Evolutionary conservation across 2,888 invertebrate species (phyloP), one percentile per base, ranked within the genome.

Genomic region (Schizotus pectinicornis): DNA sequence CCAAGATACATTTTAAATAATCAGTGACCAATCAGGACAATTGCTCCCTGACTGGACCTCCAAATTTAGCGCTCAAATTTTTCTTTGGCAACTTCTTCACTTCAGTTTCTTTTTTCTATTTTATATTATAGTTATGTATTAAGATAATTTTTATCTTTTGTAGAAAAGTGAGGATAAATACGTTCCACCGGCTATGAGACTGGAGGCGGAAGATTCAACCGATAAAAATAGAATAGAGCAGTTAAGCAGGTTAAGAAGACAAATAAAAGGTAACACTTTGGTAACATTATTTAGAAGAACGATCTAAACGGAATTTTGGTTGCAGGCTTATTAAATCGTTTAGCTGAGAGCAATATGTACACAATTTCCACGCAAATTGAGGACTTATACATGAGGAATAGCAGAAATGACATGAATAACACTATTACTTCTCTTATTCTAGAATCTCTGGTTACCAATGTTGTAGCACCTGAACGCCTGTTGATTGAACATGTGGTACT

Each of bases 261-360:
- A 92, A 77, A 81, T 97, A 57, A 96, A 97, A 81, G 96, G 94
- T 79, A 73, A 77, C 78, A 47, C 37, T 39, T 30, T 22, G 51
- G 1, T 35, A 31, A 67, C 5, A 22, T 22, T 22, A 22, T 22
- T 22, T 22, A 5, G 22, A 22, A 5, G 22, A 22, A 22, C 5
- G 2, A 3, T 22, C 5, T 22, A 22, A 22, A 22, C 22, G 2
- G 2, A 22, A 22, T 22, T 22, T 22, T 22, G 22, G 5, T 22
- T 67, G 35, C 74, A 85, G 85, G 89, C 50, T 82, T 92, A 1
- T 79, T 97, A 0, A 97, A 97, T 81, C 88, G 93, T 58, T 78
- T 95, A 35, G 88, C 95, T 0, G 95, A 95, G 73, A 86, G 88
- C 13, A 98, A 97, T 77, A 87, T 98, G 74, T 91, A 92, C 76